These are phyloP conservation scores for Poecilia velifera DNA, from an alignment of 2,797 vertebrate genomes.

Conservation along the genomic window DNA sequence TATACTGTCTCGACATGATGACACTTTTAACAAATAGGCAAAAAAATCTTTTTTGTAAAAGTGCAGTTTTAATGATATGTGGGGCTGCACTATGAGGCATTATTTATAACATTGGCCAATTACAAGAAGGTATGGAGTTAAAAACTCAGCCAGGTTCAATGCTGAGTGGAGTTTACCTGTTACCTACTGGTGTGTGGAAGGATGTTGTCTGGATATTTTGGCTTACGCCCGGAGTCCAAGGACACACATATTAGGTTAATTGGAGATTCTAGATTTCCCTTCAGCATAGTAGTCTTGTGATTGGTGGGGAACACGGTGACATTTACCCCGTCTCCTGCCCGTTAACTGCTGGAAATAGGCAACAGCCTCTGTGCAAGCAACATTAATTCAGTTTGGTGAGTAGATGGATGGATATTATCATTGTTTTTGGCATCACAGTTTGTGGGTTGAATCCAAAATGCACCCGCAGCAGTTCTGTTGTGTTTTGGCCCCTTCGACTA, in stretches of 20 bases:
- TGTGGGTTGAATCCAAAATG: background rate
- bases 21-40: no score
- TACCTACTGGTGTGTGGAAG: background rate
- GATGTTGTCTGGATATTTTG: background rate
- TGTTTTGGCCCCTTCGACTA: background rate
- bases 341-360: conserved; percentile 3
- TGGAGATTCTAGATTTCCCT: background rate
- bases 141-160: background rate
- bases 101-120: background rate
- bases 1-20: no score
- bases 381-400: background rate
- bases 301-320: background rate
- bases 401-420: background rate
- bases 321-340: background rate
- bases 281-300: background rate
- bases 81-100: background rate
- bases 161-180: background rate
- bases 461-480: background rate
- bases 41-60: no score
- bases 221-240: background rate
- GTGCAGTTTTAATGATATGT: background rate
- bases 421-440: background rate
- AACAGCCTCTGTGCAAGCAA: background rate
- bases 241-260: background rate
- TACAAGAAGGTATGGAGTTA: background rate